Conservation (phyloP, 2,797 vertebrate genomes). For the Adelosebastes latens region DNA sequence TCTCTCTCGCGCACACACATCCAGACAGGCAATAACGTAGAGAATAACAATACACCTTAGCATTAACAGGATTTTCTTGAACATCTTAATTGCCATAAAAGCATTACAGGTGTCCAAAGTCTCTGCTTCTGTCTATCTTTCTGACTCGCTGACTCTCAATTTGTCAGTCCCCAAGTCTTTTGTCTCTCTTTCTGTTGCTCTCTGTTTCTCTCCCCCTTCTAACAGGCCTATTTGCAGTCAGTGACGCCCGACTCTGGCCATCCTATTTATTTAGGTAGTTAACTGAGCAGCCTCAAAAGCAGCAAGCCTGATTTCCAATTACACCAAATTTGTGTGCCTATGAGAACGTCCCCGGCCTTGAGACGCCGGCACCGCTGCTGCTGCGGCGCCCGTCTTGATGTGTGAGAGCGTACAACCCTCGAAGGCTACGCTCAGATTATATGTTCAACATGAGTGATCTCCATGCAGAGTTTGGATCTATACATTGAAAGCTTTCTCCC, state of each 20-base stretch:
- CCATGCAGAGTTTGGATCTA: constrained; percentile 11
- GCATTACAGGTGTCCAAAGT: constrained; percentile 36
- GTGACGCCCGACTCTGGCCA: constrained; percentile 41
- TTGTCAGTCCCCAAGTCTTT: neutral
- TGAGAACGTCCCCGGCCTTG: constrained; percentile 31
- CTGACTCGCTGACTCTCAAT: neutral
- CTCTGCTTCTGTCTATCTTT: neutral
- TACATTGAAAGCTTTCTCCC: constrained; percentile 18
- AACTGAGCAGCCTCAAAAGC: constrained; percentile 49
- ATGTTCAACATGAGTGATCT: constrained; percentile 25
- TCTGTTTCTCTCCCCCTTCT: neutral
- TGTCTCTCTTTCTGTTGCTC: neutral
- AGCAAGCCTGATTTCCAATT: constrained; percentile 63
- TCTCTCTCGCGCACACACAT: constrained; percentile 5
- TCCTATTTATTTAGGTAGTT: constrained; percentile 71
- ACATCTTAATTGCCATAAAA: constrained; percentile 52
- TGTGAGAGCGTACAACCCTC: neutral
- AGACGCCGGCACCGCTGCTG: neutral
- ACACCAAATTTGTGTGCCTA: constrained; percentile 23
- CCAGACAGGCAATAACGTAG: constrained; percentile 23
- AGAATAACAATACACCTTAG: constrained; percentile 27
- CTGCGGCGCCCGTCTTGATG: neutral
- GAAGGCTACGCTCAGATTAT: constrained; percentile 10
- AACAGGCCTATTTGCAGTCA: constrained; percentile 47
- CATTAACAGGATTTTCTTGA: constrained; percentile 39